Base-by-base conservation (phyloP, 2,113 vertebrate genomes). In the Geococcyx californianus region DNA sequence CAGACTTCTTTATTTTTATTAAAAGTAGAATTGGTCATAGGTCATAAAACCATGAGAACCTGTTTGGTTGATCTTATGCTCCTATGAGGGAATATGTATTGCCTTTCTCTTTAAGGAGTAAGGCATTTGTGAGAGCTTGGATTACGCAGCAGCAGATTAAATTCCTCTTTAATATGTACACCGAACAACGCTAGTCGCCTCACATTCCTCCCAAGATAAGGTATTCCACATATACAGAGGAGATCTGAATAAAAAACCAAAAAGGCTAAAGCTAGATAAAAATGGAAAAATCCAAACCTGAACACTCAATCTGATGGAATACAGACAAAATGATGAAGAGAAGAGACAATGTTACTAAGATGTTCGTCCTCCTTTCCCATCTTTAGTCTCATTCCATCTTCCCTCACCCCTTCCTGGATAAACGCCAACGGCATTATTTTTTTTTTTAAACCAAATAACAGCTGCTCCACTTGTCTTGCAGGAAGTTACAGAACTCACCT, bases 161-260 rank as follows among this genome's bases (percentile, higher is more conserved):
- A 88, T 92, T 94, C 42, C 59, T 83, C 70, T 90, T 90, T 72
- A 92, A 83, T 42, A 94, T 33, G 70, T 45, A 76, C 58, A 80
- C 44, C 9, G 9, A 90, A 85, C 2, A 12, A 91, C 60, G 16
- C 76, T 15, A 76, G 70, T n/a, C 0, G 0, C 77, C 24, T 91
- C 33, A 45, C 28, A 51, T 60, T 69, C 36, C 38, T 89, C 55
- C 20, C 42, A 62, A 69, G 14, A 72, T 73, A 91, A 81, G 23
- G 17, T 76, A 87, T 66, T 87, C n/a, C 18, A 82, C 15, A 36
- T 7, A 64, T 9, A 66, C 33, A 68, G 17, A 16, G 18, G 36
- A 70, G 19, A 45, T 20, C 18, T 42, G 8, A 90, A 83, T 16
- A 45, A n/a, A 88, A 16, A 78, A 45, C 25, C 83, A 16, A 81